These are phyloP conservation scores for Arrhopalites spinosus DNA, from an alignment of 2,888 invertebrate species.

Conservation along the genomic window DNA sequence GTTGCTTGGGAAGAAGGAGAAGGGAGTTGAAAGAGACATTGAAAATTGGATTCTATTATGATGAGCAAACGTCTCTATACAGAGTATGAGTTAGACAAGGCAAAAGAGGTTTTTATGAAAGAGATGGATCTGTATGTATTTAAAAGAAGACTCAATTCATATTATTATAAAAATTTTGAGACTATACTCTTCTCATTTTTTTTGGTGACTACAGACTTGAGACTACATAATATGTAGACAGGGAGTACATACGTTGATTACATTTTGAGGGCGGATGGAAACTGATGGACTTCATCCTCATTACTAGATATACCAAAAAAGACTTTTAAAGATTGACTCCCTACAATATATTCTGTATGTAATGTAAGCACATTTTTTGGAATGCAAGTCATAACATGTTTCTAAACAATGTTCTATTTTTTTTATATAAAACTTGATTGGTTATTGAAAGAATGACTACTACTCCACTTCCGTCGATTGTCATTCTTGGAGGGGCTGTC, in stretches of 20 bases:
- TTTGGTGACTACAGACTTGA: neutral
- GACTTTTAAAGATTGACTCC: no score
- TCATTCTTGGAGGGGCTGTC: no score
- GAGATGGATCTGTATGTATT: no score
- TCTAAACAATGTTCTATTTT: no score
- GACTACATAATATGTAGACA: neutral
- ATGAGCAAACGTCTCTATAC: neutral
- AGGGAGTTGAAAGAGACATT: neutral
- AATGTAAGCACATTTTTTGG: no score
- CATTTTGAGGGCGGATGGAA: constrained; percentile 7
- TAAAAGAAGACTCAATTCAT: no score
- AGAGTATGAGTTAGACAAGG: no score
- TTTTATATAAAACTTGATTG: no score
- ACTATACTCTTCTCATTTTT: neutral
- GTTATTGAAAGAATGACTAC: no score
- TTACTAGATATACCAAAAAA: neutral
- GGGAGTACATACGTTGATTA: neutral
- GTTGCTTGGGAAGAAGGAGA: neutral
- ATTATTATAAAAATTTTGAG: neutral
- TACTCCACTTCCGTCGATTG: no score
- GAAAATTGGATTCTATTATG: constrained; percentile 3
- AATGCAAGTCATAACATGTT: no score
- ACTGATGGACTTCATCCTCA: constrained; percentile 4
- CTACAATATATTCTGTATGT: no score
- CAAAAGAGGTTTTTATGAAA: neutral